Evolutionary conservation across 2,797 vertebrate species (phyloP).

Genomic region (Mallotus villosus): DNA sequence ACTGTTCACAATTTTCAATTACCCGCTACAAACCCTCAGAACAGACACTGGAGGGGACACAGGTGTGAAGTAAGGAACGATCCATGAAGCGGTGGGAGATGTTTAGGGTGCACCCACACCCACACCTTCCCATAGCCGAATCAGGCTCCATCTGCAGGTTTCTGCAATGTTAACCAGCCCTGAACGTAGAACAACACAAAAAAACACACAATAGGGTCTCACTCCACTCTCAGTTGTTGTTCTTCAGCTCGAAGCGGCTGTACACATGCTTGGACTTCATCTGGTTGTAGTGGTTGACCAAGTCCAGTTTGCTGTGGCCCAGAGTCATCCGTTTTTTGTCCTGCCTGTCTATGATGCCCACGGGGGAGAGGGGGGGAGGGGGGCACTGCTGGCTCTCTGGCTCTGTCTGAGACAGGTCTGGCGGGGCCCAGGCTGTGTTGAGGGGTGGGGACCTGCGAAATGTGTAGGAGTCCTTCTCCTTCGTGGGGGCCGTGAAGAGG

Average conservation of each 20-base stretch:
- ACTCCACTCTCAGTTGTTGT: slow-evolving; percentile 39
- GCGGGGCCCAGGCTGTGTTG: slow-evolving; percentile 57
- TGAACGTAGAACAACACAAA: too few species aligned
- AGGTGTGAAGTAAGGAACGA: too few species aligned
- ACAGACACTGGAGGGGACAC: too few species aligned
- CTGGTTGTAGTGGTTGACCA: slow-evolving; percentile 94
- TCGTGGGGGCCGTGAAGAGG: slow-evolving; percentile 52
- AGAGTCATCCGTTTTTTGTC: slow-evolving; percentile 90
- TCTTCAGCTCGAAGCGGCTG: slow-evolving; percentile 90
- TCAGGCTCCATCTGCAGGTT: too few species aligned
- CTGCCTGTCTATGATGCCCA: slow-evolving; percentile 53
- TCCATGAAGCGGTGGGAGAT: too few species aligned
- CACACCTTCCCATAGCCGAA: too few species aligned
- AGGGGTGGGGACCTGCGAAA: slow-evolving; percentile 54
- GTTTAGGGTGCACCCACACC: too few species aligned
- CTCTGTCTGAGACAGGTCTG: slow-evolving; percentile 70
- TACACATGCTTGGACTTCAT: slow-evolving; percentile 85
- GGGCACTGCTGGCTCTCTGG: slow-evolving; percentile 72
- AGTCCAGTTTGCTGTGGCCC: slow-evolving; percentile 96
- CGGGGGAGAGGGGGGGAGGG: slow-evolving; percentile 50
- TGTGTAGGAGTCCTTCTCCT: slow-evolving; percentile 57
- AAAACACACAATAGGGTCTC: not conserved
- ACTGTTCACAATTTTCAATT: too few species aligned
- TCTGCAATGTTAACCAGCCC: too few species aligned
- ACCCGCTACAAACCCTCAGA: too few species aligned